Base-by-base conservation (phyloP, 2,113 vertebrate species). In the Seriola aureovittata region DNA sequence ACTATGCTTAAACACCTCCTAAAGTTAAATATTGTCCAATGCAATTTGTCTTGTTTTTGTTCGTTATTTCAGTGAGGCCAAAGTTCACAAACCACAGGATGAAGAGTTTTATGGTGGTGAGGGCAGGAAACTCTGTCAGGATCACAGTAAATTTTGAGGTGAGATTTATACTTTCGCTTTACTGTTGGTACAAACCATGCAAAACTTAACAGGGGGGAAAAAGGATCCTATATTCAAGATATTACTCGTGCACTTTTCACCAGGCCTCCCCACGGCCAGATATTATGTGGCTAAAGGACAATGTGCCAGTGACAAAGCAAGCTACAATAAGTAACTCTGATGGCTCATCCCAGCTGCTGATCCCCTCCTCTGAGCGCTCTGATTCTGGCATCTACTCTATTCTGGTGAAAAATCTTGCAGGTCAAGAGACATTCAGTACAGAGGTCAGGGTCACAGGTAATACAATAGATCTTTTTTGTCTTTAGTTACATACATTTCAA, bases 241-340 rank as follows among this genome's bases (percentile, higher is more conserved):
- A 29, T 23, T n/a, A 25, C 17, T 42, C n/a, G 52, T 71, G 12
- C n/a, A 29, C 14, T 66, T 69, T 48, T 46, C 40, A 4, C 72
- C 81, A 99, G 97, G 97, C 95, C 0, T 95, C 94, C 17, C 97
- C 97, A 5, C 74, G 75, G 66, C 96, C 96, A 0, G 91, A 93
- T 46, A 94, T 97, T 73, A 93, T 84, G 63, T 99, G 97, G 97
- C 60, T 96, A 0, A 99, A 98, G 87, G 96, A 98, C 23, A 95
- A 95, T 1, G 81, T 92, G 34, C 93, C 96, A 3, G 91, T 98
- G 78, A 48, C 94, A 48, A 94, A 86, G 73, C 90, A 86, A 50
- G 95, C 94, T 3, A 95, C 93, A 0, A 55, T 95, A 25, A 95
- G 88, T 57, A 96, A 95, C n/a, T 87, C 93, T 60, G 94, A 95